A percentile compares a stretch with the other conserved stretches of the same genome.
Evolutionary conservation across 2,888 invertebrate genomes (phyloP).

Genomic region (Hipparchia sbordonii): DNA sequence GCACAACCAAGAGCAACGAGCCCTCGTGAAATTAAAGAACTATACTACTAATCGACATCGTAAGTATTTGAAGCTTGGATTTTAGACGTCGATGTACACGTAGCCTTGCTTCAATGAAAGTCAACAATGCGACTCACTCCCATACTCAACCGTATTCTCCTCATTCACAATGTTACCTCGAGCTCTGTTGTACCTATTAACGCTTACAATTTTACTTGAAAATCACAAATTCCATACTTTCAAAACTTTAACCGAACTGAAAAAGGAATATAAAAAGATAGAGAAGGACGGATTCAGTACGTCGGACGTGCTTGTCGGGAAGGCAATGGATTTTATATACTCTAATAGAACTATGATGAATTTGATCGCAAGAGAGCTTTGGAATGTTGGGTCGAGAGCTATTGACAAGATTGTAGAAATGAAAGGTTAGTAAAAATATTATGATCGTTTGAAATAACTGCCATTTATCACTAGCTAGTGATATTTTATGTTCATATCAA

Average conservation of each 20-base stretch:
- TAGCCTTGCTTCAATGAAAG: constrained; percentile 9
- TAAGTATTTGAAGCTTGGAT: no score
- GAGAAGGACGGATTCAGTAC: constrained; percentile 53
- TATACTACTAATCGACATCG: no score
- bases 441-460: not conserved
- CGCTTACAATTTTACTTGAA: constrained; percentile 47
- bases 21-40: no score
- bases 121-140: constrained; percentile 12
- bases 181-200: constrained; percentile 29
- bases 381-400: constrained; percentile 66
- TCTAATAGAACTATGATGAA: constrained; percentile 71
- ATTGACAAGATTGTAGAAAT: constrained; percentile 64
- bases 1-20: no score
- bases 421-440: constrained; percentile 47
- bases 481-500: no score
- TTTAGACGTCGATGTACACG: not conserved
- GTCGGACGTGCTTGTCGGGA: constrained; percentile 61
- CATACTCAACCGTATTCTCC: not conserved
- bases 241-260: constrained; percentile 57
- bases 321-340: constrained; percentile 69
- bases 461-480: not conserved
- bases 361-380: constrained; percentile 65
- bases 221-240: constrained; percentile 49
- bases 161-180: constrained; percentile 34
- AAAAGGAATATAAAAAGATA: constrained; percentile 49